Evolutionary conservation across 2,113 vertebrate species (phyloP).

Genomic region (Ammospiza caudacuta): DNA sequence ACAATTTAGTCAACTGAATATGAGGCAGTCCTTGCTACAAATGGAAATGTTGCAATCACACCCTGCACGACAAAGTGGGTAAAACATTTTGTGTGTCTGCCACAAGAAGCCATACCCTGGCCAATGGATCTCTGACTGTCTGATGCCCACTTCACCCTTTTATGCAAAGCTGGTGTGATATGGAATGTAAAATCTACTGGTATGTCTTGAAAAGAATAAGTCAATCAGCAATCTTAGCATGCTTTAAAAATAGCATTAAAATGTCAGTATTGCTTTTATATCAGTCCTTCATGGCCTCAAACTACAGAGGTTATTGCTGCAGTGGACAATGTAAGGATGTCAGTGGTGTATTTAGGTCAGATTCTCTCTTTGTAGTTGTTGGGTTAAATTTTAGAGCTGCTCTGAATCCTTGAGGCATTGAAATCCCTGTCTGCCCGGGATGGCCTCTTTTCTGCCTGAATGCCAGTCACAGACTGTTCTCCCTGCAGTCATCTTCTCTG

Average conservation of each 20-base stretch:
- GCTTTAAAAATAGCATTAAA: background rate
- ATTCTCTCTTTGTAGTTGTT: slow-evolving; percentile 35
- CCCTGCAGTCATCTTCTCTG: slow-evolving; percentile 16
- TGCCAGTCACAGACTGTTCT: background rate
- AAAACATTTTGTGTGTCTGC: background rate
- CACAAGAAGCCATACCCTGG: background rate
- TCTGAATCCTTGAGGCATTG: slow-evolving; percentile 30
- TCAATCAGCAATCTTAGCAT: background rate
- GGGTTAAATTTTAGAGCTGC: slow-evolving; percentile 45
- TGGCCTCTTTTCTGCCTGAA: slow-evolving; percentile 33
- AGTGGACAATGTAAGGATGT: background rate
- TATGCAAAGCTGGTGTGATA: background rate
- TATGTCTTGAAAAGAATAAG: background rate
- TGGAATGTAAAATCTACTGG: background rate
- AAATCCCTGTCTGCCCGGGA: slow-evolving; percentile 13
- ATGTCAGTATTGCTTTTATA: background rate
- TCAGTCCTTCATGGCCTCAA: background rate
- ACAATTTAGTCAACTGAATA: background rate
- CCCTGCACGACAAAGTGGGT: background rate
- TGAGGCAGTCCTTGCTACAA: background rate
- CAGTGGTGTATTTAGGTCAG: slow-evolving; percentile 52
- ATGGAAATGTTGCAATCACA: background rate
- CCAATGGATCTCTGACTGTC: background rate
- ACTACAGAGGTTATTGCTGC: background rate
- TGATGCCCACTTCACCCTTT: background rate